Evolutionary conservation across 2,113 vertebrate species (phyloP).

Genomic region (Pygoscelis antarcticus): DNA sequence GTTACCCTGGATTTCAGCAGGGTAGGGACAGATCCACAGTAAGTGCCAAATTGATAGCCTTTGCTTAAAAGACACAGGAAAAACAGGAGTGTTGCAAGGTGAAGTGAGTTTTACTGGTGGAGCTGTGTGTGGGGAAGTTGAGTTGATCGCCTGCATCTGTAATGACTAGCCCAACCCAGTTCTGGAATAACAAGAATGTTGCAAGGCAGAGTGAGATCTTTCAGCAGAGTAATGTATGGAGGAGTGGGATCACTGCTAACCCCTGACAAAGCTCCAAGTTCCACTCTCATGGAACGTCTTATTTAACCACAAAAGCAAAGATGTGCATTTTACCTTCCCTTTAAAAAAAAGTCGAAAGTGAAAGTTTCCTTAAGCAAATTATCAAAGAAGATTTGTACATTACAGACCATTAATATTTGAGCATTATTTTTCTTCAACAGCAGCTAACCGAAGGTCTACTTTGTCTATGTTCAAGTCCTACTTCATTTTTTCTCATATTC

Average conservation of each 20-base stretch:
- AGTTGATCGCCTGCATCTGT: slow-evolving; percentile 58
- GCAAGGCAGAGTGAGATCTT: slow-evolving; percentile 55
- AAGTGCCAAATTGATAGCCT: background rate
- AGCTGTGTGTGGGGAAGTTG: slow-evolving; percentile 38
- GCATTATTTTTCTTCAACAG: background rate
- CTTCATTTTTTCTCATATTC: background rate
- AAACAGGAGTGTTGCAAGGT: slow-evolving; percentile 32
- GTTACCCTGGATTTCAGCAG: background rate
- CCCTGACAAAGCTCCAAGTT: background rate
- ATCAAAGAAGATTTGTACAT: background rate
- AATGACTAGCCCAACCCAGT: slow-evolving; percentile 66
- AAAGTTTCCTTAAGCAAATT: background rate
- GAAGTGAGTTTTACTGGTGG: slow-evolving; percentile 41
- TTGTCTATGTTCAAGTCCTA: background rate
- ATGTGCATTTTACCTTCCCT: background rate
- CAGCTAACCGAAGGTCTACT: background rate
- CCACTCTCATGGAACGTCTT: background rate
- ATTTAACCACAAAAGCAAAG: slow-evolving; percentile 13
- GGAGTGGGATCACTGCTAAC: slow-evolving; percentile 35
- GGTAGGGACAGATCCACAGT: background rate
- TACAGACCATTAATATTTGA: background rate
- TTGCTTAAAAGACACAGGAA: slow-evolving; percentile 2
- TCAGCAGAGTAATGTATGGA: slow-evolving; percentile 14
- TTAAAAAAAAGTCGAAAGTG: background rate
- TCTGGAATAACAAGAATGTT: slow-evolving; percentile 69